Evolutionary conservation across 37 sponge, comb jelly and placozoan species (phyloP).

Genomic region (Crambe crambe): DNA sequence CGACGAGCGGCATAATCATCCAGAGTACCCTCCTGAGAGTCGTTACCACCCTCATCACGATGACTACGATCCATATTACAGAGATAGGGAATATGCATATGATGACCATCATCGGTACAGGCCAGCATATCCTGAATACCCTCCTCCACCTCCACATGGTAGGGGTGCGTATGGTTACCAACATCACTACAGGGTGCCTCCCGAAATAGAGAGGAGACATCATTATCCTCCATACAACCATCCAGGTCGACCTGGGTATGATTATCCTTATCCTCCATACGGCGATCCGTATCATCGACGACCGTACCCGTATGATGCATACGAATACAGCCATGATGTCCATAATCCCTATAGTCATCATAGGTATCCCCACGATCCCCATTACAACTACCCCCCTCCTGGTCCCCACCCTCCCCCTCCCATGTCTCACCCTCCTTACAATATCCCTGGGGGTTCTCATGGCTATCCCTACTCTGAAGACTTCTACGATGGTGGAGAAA

Average conservation of each 20-base stretch:
- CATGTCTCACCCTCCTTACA: background rate
- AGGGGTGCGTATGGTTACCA: background rate
- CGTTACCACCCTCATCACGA: background rate
- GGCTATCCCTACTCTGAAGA: background rate
- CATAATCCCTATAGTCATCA: slow-evolving; percentile 4
- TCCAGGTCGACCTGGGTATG: background rate
- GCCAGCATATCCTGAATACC: slow-evolving; percentile 1
- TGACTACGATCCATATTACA: background rate
- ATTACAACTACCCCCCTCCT: background rate
- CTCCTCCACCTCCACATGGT: background rate
- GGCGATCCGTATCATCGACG: background rate
- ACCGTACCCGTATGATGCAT: background rate
- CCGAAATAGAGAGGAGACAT: background rate
- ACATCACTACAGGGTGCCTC: background rate
- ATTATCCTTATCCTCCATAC: background rate
- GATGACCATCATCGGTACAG: slow-evolving; percentile 10
- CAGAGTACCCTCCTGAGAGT: too few species aligned
- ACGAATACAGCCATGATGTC: background rate
- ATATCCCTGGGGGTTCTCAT: background rate
- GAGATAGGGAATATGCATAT: slow-evolving; percentile 5
- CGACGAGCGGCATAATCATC: background rate
- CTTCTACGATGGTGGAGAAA: background rate
- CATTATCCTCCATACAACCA: background rate
- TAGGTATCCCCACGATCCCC: slow-evolving; percentile 6
- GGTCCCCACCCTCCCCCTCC: background rate